Percentiles rank a stretch among this genome's conserved stretches.
phyloP scores from a whole-genome alignment of 2,113 vertebrate genomes.

The Herpetotheres cachinnans region DNA sequence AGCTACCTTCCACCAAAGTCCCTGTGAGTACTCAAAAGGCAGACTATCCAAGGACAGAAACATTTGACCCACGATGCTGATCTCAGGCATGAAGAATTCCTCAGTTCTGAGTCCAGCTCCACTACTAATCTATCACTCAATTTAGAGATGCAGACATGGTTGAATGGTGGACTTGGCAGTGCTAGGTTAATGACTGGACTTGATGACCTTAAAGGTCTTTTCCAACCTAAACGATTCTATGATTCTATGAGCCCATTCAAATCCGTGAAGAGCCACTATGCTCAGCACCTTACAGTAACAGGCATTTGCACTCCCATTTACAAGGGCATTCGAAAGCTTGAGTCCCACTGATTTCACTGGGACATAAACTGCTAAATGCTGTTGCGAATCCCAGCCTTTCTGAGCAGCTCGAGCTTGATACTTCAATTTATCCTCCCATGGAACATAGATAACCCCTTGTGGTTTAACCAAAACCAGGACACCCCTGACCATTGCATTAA shows the following conservation, averaged over 20 bases:
- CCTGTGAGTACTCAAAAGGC: neutral
- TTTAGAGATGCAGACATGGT: neutral
- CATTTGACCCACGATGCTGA: neutral
- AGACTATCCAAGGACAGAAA: neutral
- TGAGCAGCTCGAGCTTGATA: neutral
- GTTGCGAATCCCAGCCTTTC: neutral
- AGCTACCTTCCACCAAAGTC: neutral
- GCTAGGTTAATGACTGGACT: too few relatives aligned
- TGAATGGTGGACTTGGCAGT: too few relatives aligned
- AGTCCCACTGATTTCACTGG: neutral
- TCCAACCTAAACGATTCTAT: too few relatives aligned
- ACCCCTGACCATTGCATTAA: neutral
- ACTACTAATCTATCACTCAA: neutral
- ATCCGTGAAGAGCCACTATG: neutral
- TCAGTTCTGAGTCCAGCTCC: neutral
- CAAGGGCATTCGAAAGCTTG: neutral
- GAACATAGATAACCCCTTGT: neutral
- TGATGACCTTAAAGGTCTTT: too few relatives aligned
- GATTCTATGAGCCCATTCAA: neutral
- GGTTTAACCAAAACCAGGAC: too few relatives aligned
- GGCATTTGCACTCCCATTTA: neutral
- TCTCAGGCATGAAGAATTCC: neutral
- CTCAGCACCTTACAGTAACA: neutral
- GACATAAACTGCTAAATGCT: neutral
- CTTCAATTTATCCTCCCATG: neutral